Conservation (phyloP, 2,797 vertebrate genomes). For the Eremophila alpestris region DNA sequence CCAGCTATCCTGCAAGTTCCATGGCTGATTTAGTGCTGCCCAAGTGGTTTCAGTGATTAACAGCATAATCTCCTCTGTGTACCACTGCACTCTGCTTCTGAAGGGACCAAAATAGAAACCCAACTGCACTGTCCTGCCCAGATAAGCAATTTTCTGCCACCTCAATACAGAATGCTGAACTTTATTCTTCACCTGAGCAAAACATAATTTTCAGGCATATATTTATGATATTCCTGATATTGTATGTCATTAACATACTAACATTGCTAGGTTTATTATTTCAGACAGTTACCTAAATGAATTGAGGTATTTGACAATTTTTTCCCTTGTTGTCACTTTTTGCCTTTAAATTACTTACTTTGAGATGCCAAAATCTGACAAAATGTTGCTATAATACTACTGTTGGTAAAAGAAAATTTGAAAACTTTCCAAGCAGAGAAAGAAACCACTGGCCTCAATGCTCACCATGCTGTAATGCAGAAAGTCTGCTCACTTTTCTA, state of each 20-base stretch:
- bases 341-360: background rate
- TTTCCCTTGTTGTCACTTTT: background rate
- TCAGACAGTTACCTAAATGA: background rate
- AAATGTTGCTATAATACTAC: background rate
- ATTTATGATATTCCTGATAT: background rate
- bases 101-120: slow-evolving; percentile 4
- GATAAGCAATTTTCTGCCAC: slow-evolving; percentile 2
- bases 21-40: background rate
- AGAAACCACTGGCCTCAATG: background rate
- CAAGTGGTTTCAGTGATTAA: background rate
- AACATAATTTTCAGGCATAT: background rate
- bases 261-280: background rate
- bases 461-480: background rate
- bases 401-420: background rate
- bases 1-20: background rate
- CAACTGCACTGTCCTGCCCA: background rate
- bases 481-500: background rate
- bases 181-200: background rate
- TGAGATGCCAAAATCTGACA: background rate
- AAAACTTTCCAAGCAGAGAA: background rate
- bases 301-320: background rate
- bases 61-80: background rate
- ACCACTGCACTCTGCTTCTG: background rate
- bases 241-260: background rate
- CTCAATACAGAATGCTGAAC: background rate